A percentile compares a stretch with the other conserved stretches of the same genome.
These are phyloP conservation scores for Mastigias papua DNA, from an alignment of 30 jellyfish, hydroid and myxozoan genomes.

Conservation along the genomic window DNA sequence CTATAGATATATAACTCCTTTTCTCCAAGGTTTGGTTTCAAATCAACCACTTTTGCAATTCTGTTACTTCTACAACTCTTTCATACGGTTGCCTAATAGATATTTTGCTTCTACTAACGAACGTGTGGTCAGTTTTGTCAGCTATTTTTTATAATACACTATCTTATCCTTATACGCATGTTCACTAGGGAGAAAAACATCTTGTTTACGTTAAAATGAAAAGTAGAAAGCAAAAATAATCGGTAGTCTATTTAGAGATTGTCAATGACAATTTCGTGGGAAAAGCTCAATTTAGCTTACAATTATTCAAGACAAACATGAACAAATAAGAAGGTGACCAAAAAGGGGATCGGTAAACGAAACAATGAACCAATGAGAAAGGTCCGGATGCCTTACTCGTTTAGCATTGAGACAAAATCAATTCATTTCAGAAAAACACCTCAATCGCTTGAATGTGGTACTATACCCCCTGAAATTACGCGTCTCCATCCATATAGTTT, in stretches of 20 bases:
- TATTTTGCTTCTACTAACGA: no score
- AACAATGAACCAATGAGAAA: background rate
- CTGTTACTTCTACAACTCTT: no score
- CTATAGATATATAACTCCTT: no score
- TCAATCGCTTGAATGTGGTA: background rate
- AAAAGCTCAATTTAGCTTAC: slow-evolving; percentile 24
- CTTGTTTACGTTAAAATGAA: slow-evolving; percentile 36
- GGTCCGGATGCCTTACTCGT: slow-evolving; percentile 52
- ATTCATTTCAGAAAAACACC: slow-evolving; percentile 13
- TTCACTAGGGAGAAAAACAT: slow-evolving; percentile 21
- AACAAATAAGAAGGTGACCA: slow-evolving; percentile 29
- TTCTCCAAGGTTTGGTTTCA: no score
- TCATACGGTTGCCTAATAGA: no score
- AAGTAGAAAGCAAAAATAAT: slow-evolving; percentile 16
- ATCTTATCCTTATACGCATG: background rate
- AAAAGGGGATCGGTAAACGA: slow-evolving; percentile 25
- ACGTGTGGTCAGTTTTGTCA: background rate
- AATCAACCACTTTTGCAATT: no score
- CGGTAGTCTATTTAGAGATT: slow-evolving; percentile 24
- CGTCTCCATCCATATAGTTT: background rate
- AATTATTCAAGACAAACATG: slow-evolving; percentile 20
- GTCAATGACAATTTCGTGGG: slow-evolving; percentile 60
- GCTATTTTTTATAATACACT: background rate
- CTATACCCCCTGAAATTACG: background rate
- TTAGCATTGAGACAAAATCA: slow-evolving; percentile 16